phyloP scores from a whole-genome alignment of 2,113 vertebrate genomes.

The Falcunculus frontatus region DNA sequence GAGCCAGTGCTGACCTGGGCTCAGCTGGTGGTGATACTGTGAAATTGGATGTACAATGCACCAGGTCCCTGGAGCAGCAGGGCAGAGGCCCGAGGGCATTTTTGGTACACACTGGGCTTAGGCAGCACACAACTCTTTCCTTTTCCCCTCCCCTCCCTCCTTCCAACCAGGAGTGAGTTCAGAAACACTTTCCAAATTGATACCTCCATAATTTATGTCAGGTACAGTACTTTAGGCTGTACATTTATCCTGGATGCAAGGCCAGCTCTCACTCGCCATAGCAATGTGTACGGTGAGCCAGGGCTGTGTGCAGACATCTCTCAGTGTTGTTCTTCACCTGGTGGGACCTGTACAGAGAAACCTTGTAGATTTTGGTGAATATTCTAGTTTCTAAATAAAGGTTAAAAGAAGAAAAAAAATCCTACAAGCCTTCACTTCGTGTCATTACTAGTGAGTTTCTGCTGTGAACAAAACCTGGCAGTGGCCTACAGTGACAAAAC shows the following conservation, averaged over 20 bases:
- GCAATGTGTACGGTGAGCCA: rapidly evolving
- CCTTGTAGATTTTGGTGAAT: background rate
- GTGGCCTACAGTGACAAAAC: background rate
- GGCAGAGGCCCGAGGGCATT: background rate
- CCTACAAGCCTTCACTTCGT: rapidly evolving
- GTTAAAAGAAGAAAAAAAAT: background rate
- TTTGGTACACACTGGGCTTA: background rate
- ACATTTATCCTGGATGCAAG: background rate
- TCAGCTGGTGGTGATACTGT: conserved; percentile 22
- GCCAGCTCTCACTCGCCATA: background rate
- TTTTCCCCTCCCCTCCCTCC: background rate
- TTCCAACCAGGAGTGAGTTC: background rate
- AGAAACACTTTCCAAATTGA: background rate
- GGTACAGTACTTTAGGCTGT: background rate
- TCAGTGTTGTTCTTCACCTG: background rate
- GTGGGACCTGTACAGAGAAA: conserved; percentile 8
- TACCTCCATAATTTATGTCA: background rate
- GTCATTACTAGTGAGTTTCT: background rate
- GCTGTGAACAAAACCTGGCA: background rate
- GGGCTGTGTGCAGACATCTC: background rate
- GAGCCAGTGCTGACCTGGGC: background rate
- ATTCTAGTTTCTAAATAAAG: conserved; percentile 61
- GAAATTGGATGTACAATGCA: conserved; percentile 46
- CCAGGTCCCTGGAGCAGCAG: rapidly evolving
- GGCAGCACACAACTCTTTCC: background rate